Evolutionary conservation across 2,797 vertebrate genomes (phyloP).

Genomic region (Lutjanus argentimaculatus): DNA sequence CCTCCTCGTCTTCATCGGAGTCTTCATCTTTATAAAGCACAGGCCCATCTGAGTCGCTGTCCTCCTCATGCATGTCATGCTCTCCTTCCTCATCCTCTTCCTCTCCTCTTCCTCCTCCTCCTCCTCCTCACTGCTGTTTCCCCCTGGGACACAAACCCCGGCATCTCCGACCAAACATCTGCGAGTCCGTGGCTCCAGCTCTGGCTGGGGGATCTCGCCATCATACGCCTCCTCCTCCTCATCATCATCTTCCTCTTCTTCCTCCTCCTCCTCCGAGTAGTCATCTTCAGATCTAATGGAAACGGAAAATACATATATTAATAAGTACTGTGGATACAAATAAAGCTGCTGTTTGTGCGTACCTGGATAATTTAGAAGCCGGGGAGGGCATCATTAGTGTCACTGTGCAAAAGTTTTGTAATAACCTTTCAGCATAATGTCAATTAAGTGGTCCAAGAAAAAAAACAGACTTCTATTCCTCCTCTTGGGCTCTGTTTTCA

Average conservation of each 20-base stretch:
- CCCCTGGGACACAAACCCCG: slow-evolving; percentile 89
- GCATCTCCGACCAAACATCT: slow-evolving; percentile 89
- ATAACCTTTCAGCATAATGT: too few species aligned
- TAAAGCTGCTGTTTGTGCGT: background rate
- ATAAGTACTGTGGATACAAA: background rate
- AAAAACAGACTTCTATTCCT: too few species aligned
- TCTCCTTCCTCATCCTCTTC: slow-evolving; percentile 82
- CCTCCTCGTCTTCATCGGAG: slow-evolving; percentile 92
- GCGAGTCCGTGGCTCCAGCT: slow-evolving; percentile 85
- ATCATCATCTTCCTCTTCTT: slow-evolving; percentile 78
- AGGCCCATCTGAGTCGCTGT: slow-evolving; percentile 96
- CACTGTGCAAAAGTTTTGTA: too few species aligned
- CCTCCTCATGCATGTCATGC: slow-evolving; percentile 85
- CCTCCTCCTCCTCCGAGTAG: slow-evolving; percentile 92
- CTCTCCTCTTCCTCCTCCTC: slow-evolving; percentile 80
- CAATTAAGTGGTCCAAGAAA: too few species aligned
- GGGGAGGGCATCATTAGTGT: too few species aligned
- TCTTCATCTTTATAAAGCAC: slow-evolving; percentile 95
- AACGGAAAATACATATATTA: slow-evolving; percentile 1
- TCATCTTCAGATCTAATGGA: slow-evolving; percentile 94
- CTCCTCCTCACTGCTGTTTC: slow-evolving; percentile 87
- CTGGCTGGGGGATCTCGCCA: slow-evolving; percentile 85
- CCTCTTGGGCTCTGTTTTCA: too few species aligned
- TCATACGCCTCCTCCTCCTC: slow-evolving; percentile 87
- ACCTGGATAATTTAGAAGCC: background rate